Evolutionary conservation across 1,140 invertebrate species (phyloP).

Genomic region (Ostrea denselamellosa): DNA sequence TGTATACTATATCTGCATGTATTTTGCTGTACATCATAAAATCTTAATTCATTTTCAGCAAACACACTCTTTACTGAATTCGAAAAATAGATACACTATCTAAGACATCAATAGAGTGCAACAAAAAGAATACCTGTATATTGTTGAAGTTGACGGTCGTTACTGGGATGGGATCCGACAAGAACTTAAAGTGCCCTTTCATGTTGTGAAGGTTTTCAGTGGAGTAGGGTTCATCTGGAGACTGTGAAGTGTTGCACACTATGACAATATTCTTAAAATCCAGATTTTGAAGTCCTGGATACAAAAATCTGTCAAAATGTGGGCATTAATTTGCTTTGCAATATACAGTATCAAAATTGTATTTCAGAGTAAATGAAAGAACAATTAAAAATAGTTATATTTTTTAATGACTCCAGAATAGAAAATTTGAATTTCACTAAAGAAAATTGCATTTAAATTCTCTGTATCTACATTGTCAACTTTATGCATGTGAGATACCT

Average conservation of each 20-base stretch:
- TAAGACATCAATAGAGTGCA: background rate
- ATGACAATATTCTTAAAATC: constrained; percentile 61
- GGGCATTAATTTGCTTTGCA: background rate
- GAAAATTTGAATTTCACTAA: too few species aligned
- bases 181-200: constrained; percentile 80
- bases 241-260: constrained; percentile 60
- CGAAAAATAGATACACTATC: background rate
- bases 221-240: constrained; percentile 82
- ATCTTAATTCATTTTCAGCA: background rate
- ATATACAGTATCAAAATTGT: background rate
- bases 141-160: constrained; percentile 85
- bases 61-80: background rate
- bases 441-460: too few species aligned
- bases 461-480: too few species aligned
- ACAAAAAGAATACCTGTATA: constrained; percentile 72
- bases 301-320: constrained; percentile 72
- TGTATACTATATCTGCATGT: background rate
- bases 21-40: background rate
- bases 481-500: too few species aligned
- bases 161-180: constrained; percentile 82
- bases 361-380: background rate
- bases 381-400: too few species aligned
- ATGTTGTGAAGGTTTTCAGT: constrained; percentile 84
- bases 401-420: too few species aligned
- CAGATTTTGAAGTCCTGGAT: constrained; percentile 64